These are phyloP conservation scores for Luidia sarsii DNA, from an alignment of 53 echinoderm and acorn worm genomes.

Conservation along the genomic window DNA sequence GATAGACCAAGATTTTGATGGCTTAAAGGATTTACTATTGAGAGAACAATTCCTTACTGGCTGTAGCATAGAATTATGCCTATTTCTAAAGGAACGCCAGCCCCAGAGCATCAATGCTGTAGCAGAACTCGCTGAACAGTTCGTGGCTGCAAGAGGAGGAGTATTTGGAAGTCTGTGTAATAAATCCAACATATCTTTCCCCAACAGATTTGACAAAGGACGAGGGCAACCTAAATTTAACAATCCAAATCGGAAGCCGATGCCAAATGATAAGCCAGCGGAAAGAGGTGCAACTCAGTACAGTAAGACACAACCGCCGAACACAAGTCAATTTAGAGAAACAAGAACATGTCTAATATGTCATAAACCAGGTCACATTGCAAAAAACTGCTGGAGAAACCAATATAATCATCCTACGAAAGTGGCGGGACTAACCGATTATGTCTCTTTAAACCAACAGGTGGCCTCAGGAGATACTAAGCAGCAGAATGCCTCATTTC, in stretches of 20 bases:
- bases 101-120: constrained; percentile 5
- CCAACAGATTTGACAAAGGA: not conserved
- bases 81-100: constrained; percentile 27
- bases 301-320: not conserved
- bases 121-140: constrained; percentile 24
- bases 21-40: constrained; percentile 15
- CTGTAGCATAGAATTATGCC: not conserved
- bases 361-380: constrained; percentile 16
- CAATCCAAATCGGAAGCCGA: not conserved
- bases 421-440: not conserved
- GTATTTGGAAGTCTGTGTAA: not conserved
- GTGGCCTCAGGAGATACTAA: not conserved
- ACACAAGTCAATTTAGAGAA: not conserved
- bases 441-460: not conserved
- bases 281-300: not conserved
- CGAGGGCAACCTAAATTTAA: not conserved
- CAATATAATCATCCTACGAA: not conserved
- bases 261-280: not conserved
- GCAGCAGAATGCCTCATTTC: not conserved
- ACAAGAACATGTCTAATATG: constrained; percentile 4
- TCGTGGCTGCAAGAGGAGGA: constrained; percentile 15
- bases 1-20: constrained; percentile 2
- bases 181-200: not conserved
- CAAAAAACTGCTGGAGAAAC: constrained; percentile 6
- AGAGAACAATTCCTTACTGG: constrained; percentile 17